Base-by-base conservation (phyloP, 2,888 invertebrate genomes). In the Meteorus colon region DNA sequence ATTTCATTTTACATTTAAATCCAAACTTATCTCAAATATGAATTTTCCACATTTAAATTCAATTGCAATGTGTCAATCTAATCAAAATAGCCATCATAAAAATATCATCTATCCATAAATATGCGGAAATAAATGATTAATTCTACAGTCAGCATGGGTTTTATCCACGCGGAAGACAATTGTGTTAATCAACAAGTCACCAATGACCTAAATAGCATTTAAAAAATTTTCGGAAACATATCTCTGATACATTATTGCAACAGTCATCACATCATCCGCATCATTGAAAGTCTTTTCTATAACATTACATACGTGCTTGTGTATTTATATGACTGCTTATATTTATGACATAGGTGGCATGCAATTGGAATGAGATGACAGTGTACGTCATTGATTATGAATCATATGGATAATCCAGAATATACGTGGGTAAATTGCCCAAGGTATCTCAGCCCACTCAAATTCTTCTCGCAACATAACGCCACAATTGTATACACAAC, bases 301-400 rank as follows among this genome's bases (percentile, higher is more conserved):
- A 19, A 19, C 4, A n/a, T n/a, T 48, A 48, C 19, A 19, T 55
- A 19, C n/a, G 55, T 19, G 19, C 6, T 24, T 24, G 2, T 48
- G 16, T 48, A 55, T 55, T 24, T 24, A 34, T 14, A 10, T 37
- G n/a, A 65, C 5, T 29, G 14, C 6, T 16, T 67, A 27, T 37
- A 45, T 45, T 45, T 67, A 67, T 45, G 8, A 67, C 14, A 48
- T 24, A 41, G 12, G 24, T 31, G 68, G 62, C 29, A 62, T 68
- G 62, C 41, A 60, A 69, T 62, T 31, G 31, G 48, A 73, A 76
- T 81, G 80, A 81, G 78, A 78, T 81, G 78, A 79, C 78, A 74
- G 67, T 77, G n/a, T 55, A 81, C 78, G 80, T 79, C 80, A 78
- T 79, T 77, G 79, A 78, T 81, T 81, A 77, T 81, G 80, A 81